Percentiles rank a stretch among this genome's conserved stretches.
phyloP scores from a whole-genome alignment of 2,888 invertebrate species.

The Metellina segmentata region DNA sequence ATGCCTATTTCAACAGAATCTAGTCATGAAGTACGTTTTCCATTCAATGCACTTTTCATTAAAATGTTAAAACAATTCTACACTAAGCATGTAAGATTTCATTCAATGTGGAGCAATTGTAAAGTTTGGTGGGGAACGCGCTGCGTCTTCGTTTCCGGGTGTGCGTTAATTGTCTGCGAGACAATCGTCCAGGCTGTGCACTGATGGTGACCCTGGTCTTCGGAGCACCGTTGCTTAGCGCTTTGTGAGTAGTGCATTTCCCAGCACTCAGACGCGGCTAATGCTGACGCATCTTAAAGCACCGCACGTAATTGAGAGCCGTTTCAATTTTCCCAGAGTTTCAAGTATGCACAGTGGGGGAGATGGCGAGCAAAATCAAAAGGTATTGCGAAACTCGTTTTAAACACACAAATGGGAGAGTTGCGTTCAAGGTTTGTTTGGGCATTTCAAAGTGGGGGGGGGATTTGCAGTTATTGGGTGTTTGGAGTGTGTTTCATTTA shows the following conservation, averaged over 20 bases:
- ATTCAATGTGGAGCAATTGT: not conserved
- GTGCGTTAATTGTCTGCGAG: not conserved
- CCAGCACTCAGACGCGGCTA: not conserved
- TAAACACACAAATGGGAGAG: too few relatives aligned
- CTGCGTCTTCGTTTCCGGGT: not conserved
- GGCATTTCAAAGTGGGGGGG: too few relatives aligned
- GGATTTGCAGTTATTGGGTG: too few relatives aligned
- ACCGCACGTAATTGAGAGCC: not conserved
- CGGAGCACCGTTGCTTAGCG: too few relatives aligned
- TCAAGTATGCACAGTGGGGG: not conserved
- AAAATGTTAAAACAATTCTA: not conserved
- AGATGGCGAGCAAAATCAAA: too few relatives aligned
- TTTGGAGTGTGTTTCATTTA: too few relatives aligned
- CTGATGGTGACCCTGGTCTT: not conserved
- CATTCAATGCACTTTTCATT: not conserved
- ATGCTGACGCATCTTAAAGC: not conserved
- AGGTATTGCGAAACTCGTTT: too few relatives aligned
- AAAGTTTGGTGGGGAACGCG: not conserved
- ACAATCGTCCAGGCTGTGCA: not conserved
- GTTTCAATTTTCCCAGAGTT: not conserved
- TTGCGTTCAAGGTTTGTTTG: too few relatives aligned
- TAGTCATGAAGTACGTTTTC: not conserved
- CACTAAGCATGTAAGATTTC: not conserved
- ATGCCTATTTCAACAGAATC: not conserved
- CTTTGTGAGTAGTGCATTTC: not conserved